These are phyloP conservation scores for Telmatherina bonti DNA, from an alignment of 2,797 vertebrate genomes.

Conservation along the genomic window DNA sequence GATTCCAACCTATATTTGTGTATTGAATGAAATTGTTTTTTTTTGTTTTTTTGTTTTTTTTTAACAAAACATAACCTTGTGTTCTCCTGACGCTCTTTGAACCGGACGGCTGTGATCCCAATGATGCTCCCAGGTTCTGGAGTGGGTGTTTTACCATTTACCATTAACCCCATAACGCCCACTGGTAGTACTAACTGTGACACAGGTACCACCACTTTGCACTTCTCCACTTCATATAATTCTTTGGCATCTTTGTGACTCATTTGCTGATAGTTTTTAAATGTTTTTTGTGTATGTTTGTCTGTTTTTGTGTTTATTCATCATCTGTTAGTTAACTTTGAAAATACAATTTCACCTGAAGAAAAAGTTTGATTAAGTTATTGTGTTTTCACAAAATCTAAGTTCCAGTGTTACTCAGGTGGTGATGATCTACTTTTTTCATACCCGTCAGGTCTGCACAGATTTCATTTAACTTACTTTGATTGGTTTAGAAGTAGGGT, in stretches of 20 bases:
- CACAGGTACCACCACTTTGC: conserved; percentile 90
- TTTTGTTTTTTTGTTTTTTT: no score
- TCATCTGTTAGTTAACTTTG: background rate
- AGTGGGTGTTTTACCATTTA: conserved; percentile 96
- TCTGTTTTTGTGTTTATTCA: conserved; percentile 26
- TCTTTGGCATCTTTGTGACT: conserved; percentile 47
- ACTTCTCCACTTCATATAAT: conserved; percentile 53
- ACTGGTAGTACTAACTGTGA: conserved; percentile 99
- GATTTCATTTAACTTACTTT: conserved; percentile 32
- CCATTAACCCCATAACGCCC: conserved; percentile 93
- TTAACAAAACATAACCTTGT: conserved; percentile 72
- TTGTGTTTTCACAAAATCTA: conserved; percentile 12
- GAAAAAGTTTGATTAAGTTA: background rate
- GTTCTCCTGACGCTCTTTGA: conserved; percentile 70
- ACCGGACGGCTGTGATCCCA: conserved; percentile 65
- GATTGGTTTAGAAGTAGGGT: conserved; percentile 52
- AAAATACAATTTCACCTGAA: conserved; percentile 22
- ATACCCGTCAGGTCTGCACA: conserved; percentile 32
- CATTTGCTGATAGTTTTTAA: conserved; percentile 34
- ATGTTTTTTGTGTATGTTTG: conserved; percentile 42
- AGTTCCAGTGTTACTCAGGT: conserved; percentile 7
- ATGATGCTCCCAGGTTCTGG: conserved; percentile 91
- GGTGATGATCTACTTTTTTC: conserved; percentile 17
- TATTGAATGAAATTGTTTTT: conserved; percentile 56
- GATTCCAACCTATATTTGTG: conserved; percentile 59